These are phyloP conservation scores for Papilio elwesi DNA, from an alignment of 2,888 invertebrate genomes.

Conservation along the genomic window DNA sequence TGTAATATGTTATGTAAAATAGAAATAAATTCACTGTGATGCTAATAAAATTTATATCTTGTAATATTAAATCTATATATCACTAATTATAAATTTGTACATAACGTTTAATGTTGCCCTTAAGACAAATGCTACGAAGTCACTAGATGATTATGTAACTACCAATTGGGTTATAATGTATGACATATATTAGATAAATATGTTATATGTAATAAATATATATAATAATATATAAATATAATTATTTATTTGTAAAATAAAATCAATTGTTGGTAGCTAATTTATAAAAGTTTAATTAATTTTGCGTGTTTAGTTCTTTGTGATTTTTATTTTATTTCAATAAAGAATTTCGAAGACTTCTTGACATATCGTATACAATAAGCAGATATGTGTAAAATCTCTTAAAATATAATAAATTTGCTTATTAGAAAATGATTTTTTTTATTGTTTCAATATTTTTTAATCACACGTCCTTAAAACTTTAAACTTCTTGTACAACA, in stretches of 20 bases:
- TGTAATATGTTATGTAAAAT: slow-evolving; percentile 42
- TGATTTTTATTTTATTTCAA: not conserved
- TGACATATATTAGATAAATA: slow-evolving; percentile 44
- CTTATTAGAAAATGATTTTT: slow-evolving; percentile 67
- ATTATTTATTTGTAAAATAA: slow-evolving; percentile 39
- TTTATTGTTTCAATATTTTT: slow-evolving; percentile 26
- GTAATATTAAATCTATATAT: slow-evolving; percentile 54
- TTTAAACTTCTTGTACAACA: too few species aligned
- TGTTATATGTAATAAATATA: too few species aligned
- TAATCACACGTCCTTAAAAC: too few species aligned
- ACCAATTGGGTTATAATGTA: slow-evolving; percentile 55
- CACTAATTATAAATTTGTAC: slow-evolving; percentile 41
- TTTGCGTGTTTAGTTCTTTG: slow-evolving; percentile 58
- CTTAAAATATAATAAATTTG: slow-evolving; percentile 76
- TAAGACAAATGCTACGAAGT: slow-evolving; percentile 49
- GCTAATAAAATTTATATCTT: slow-evolving; percentile 69
- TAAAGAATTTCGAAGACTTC: slow-evolving; percentile 74
- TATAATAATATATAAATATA: too few species aligned
- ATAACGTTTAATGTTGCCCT: slow-evolving; percentile 48
- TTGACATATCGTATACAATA: slow-evolving; percentile 79
- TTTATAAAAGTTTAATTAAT: slow-evolving; percentile 39
- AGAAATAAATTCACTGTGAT: slow-evolving; percentile 79
- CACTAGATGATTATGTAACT: slow-evolving; percentile 53
- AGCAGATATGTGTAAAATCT: slow-evolving; percentile 74
- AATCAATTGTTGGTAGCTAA: slow-evolving; percentile 37